Evolutionary conservation across 2,888 invertebrate species (phyloP).

Genomic region (Acanthosepion lycidas): DNA sequence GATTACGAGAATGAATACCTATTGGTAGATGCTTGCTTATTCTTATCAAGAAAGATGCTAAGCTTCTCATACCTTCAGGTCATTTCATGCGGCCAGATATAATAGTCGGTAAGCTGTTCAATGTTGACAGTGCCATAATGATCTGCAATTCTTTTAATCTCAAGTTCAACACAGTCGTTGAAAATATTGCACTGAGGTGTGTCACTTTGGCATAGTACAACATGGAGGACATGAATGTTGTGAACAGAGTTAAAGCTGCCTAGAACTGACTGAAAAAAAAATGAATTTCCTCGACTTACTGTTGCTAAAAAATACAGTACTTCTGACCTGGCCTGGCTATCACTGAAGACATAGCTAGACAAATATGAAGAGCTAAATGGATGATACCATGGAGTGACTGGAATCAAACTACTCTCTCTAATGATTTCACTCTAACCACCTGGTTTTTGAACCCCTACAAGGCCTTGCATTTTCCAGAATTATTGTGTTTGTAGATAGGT

Average conservation of each 20-base stretch:
- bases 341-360: constrained; percentile 80
- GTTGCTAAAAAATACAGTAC: constrained; percentile 73
- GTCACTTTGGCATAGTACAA: constrained; percentile 58
- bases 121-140: constrained; percentile 81
- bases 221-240: constrained; percentile 67
- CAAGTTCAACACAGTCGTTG: constrained; percentile 79
- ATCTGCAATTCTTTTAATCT: constrained; percentile 80
- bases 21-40: constrained; percentile 77
- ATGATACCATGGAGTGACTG: constrained; percentile 82
- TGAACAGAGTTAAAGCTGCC: constrained; percentile 77
- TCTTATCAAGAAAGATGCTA: constrained; percentile 71
- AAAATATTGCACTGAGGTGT: constrained; percentile 81
- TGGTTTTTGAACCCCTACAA: constrained; percentile 89
- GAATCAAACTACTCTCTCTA: constrained; percentile 82
- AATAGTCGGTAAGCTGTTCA: constrained; percentile 81
- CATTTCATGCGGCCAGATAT: constrained; percentile 77
- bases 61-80: constrained; percentile 67
- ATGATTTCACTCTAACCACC: constrained; percentile 85
- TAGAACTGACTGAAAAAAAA: constrained; percentile 84
- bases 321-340: constrained; percentile 80
- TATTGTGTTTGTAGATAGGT: constrained; percentile 83
- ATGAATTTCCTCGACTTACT: constrained; percentile 78
- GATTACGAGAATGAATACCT: constrained; percentile 83
- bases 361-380: constrained; percentile 79
- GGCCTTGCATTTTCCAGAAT: constrained; percentile 83